These are phyloP conservation scores for Abrostola tripartita DNA, from an alignment of 2,888 invertebrate species.

Conservation along the genomic window DNA sequence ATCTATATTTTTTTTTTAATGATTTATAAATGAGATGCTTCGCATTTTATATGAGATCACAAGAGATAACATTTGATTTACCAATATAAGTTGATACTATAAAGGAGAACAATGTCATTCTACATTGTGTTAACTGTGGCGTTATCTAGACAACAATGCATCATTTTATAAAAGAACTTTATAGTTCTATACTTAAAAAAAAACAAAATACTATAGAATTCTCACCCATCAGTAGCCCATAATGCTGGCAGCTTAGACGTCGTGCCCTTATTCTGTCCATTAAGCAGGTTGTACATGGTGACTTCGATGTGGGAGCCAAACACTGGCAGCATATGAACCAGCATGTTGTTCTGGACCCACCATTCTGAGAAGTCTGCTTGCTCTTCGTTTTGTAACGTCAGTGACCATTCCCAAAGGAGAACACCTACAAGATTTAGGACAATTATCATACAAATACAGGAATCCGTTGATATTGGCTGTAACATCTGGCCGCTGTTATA, in stretches of 20 bases:
- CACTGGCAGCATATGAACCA: conserved; percentile 89
- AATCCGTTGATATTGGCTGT: too few species aligned
- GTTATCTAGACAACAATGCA: too few species aligned
- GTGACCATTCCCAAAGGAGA: conserved; percentile 93
- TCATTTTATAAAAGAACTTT: too few species aligned
- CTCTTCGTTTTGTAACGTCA: conserved; percentile 80
- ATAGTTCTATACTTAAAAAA: not conserved
- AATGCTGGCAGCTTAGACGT: conserved; percentile 89
- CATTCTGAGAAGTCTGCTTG: conserved; percentile 85
- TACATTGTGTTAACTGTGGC: too few species aligned
- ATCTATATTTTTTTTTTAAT: too few species aligned
- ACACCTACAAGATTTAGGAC: conserved; percentile 74
- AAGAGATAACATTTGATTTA: too few species aligned
- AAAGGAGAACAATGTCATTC: too few species aligned
- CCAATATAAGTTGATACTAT: too few species aligned
- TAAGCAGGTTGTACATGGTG: conserved; percentile 89
- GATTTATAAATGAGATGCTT: too few species aligned
- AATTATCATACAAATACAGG: not conserved
- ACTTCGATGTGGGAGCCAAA: conserved; percentile 90
- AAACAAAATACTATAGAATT: conserved; percentile 2
- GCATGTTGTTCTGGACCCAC: conserved; percentile 88
- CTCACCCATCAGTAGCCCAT: conserved; percentile 88
- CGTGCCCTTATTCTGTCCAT: conserved; percentile 88
- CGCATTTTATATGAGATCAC: too few species aligned
- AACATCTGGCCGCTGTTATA: too few species aligned